Base-by-base conservation (phyloP, 2,888 invertebrate genomes). In the Acanthosepion pharaonis region DNA sequence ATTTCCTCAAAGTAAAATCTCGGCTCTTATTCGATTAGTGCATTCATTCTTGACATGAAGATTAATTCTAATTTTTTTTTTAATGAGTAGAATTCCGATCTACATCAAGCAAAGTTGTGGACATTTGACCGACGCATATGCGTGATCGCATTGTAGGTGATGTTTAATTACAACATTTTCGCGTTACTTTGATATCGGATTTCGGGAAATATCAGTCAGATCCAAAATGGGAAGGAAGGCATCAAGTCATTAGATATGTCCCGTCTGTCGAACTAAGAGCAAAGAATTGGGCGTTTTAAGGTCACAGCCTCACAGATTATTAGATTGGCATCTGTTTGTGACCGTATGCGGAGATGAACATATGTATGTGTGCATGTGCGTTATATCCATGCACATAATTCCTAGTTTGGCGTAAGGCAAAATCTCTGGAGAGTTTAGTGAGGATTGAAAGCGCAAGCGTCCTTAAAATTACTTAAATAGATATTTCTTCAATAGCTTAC, bases 191-290 rank as follows among this genome's bases (percentile, higher is more conserved):
- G 78, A n/a, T 78, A 78, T 78, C 78, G n/a, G 18, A 23, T 78
- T 78, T 78, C 78, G 78, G 78, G 78, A 78, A 78, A 78, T 33
- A 78, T 78, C 78, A 78, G 18, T 78, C 78, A 78, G 33, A n/a
- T 78, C 78, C n/a, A 78, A 33, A 42, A 78, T n/a, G n/a, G 78
- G 33, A n/a, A 78, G 78, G 78, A 78, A 78, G 78, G n/a, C 25
- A 78, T 78, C 78, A 78, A 78, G n/a, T 78, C n/a, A 78, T 78
- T 78, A 78, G 15, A 78, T 78, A n/a, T 78, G 78, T 78, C 78
- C 78, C 15, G 78, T 4, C n/a, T 78, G 78, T 78, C 78, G 78
- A 78, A n/a, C n/a, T 11, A 78, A 15, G n/a, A 78, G n/a, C n/a
- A 11, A 78, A 33, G 78, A 33, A 78, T 78, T 78, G 15, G 18